A percentile compares a stretch with the other conserved stretches of the same genome.
phyloP scores from a whole-genome alignment of 2,888 invertebrate species.

The Agrochola lychnidis region DNA sequence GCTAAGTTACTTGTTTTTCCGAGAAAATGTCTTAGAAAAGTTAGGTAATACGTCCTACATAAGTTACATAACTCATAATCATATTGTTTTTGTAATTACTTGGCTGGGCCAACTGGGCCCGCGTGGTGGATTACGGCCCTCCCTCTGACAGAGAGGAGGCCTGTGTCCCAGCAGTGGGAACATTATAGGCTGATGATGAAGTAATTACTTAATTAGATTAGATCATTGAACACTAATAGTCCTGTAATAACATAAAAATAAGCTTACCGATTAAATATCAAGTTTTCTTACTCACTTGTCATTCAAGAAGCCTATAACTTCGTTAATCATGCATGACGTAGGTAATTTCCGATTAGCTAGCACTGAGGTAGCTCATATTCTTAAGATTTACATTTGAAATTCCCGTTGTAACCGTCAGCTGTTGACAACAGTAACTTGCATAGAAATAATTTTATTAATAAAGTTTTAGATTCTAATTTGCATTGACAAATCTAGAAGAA shows the following conservation, averaged over 20 bases:
- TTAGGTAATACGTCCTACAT: background rate
- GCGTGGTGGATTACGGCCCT: too few species aligned
- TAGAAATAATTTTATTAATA: background rate
- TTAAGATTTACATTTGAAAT: constrained; percentile 41
- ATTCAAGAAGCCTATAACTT: constrained; percentile 34
- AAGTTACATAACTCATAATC: background rate
- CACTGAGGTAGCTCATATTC: constrained; percentile 19
- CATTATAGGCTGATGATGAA: too few species aligned
- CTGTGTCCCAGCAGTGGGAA: too few species aligned
- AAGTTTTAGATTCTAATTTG: background rate
- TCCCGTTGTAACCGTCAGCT: constrained; percentile 30
- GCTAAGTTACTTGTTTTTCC: background rate
- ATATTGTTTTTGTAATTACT: background rate
- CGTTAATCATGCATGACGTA: constrained; percentile 35
- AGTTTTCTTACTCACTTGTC: constrained; percentile 14
- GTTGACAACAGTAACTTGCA: background rate
- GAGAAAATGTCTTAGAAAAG: too few species aligned
- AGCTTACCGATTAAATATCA: background rate
- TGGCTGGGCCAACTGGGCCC: too few species aligned
- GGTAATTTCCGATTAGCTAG: constrained; percentile 32
- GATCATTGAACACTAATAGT: background rate
- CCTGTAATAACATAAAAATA: background rate
- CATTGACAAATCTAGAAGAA: background rate
- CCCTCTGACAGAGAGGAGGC: too few species aligned
- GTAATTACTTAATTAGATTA: background rate